These are phyloP conservation scores for Epizoanthus illoricatus DNA, from an alignment of 92 coral and sea anemone genomes.

Conservation along the genomic window DNA sequence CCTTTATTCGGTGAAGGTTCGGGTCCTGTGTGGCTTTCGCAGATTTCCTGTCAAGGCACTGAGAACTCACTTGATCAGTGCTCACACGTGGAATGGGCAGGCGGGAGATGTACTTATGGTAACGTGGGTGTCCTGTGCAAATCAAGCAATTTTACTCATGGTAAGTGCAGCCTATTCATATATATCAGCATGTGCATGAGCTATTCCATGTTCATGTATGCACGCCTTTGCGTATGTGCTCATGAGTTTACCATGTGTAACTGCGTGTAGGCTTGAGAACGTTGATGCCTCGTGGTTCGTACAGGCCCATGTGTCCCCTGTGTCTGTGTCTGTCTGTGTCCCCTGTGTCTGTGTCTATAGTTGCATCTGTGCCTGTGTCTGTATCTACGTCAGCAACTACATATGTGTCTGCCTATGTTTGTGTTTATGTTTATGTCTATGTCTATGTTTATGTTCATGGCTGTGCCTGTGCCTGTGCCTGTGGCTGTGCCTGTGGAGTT, in stretches of 20 bases:
- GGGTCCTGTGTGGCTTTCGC: conserved; percentile 21
- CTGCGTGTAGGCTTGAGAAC: too few relatives aligned
- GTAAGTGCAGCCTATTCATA: neutral
- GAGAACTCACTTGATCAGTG: conserved; percentile 3
- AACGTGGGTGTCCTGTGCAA: conserved; percentile 13
- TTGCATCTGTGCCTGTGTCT: too few relatives aligned
- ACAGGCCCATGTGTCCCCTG: too few relatives aligned
- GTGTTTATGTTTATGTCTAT: neutral
- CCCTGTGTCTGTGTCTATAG: too few relatives aligned
- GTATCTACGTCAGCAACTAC: too few relatives aligned
- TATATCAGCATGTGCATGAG: too few relatives aligned
- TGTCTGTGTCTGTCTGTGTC: too few relatives aligned
- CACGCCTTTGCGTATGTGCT: too few relatives aligned
- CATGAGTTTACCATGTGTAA: too few relatives aligned
- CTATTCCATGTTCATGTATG: too few relatives aligned
- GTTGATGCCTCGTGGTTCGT: too few relatives aligned
- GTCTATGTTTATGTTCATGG: neutral
- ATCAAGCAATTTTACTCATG: conserved; percentile 15
- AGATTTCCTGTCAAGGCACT: conserved; percentile 19
- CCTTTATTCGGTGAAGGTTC: neutral
- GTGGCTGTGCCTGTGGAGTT: neutral
- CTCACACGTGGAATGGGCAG: conserved; percentile 10
- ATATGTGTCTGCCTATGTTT: too few relatives aligned
- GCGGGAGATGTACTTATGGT: neutral
- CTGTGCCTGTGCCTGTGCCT: neutral